Base-by-base conservation (phyloP, 1,140 invertebrate genomes). In the Drosophila hydei region DNA sequence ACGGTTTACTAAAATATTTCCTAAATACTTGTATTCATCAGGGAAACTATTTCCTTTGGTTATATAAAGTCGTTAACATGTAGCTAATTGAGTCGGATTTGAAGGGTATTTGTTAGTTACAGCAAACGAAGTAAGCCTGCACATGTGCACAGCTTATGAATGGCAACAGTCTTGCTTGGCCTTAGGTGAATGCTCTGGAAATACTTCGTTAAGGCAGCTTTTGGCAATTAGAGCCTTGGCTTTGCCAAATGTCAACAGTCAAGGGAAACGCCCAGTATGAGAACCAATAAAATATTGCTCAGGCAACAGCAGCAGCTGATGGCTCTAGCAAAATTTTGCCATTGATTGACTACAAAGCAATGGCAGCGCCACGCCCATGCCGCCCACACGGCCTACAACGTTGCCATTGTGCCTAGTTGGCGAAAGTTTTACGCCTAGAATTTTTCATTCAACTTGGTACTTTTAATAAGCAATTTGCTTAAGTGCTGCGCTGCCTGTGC, bases 381-480 rank as follows among this genome's bases (percentile, higher is more conserved):
- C 21, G 42, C 38, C n/a, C 14, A 50, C 30, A 21, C 2, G n/a
- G 33, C 18, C 51, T 36, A 33, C 30, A 33, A 33, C 1, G 30
- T 33, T 33, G 30, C 5, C 56, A 60, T 48, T 63, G 54, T 52
- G 36, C 18, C 42, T 69, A 50, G 56, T 54, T 40, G 60, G 77
- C 14, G 23, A 72, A 81, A 81, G 47, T 81, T 77, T 67, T 42
- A 54, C 33, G 61, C 43, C 47, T 63, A 61, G 50, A 54, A 70
- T 48, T 58, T 72, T 58, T 73, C 67, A 33, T 42, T 36, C 18
- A 47, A 60, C 63, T 75, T 68, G 61, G 73, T 72, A 79, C 74
- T 81, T 88, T 87, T 85, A 88, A 87, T 88, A 87, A 87, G 83
- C 83, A 87, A 87, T 87, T 87, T 87, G 75, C 75, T 77, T 87